Percentiles rank a stretch among this genome's conserved stretches.
Evolutionary conservation across 2,113 vertebrate species (phyloP).

Genomic region (Isichthys henryi): DNA sequence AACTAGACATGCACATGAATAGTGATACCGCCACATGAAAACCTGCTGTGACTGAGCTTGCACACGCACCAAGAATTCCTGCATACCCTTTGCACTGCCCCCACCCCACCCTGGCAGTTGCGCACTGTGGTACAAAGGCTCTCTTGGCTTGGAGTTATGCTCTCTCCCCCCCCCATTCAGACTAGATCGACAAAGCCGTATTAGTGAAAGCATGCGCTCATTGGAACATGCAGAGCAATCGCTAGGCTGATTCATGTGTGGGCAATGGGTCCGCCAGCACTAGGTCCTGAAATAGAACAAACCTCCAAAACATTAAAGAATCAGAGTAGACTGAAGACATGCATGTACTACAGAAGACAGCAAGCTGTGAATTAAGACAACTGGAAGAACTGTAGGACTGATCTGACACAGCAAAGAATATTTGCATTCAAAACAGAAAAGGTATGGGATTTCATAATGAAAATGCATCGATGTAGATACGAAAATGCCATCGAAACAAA

Average conservation of each 20-base stretch:
- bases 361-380: not conserved
- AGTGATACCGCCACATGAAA: not conserved
- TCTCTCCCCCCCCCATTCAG: not conserved
- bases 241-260: slow-evolving; percentile 14
- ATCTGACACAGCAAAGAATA: not conserved
- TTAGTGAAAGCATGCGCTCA: not conserved
- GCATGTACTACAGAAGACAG: not conserved
- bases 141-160: not conserved
- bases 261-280: not conserved
- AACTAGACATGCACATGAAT: not conserved
- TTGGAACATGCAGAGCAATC: not conserved
- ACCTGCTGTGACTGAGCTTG: not conserved
- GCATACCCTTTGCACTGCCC: not conserved
- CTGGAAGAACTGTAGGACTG: not conserved
- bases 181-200: not conserved
- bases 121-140: not conserved
- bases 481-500: not conserved
- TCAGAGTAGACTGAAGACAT: not conserved
- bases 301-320: not conserved
- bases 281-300: not conserved
- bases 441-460: not conserved
- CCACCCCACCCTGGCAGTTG: not conserved
- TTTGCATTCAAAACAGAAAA: not conserved
- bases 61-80: not conserved
- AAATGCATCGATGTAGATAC: not conserved